A percentile compares a stretch with the other conserved stretches of the same genome.
Evolutionary conservation across 2,113 vertebrate species (phyloP).

Genomic region (Caranx ignobilis): DNA sequence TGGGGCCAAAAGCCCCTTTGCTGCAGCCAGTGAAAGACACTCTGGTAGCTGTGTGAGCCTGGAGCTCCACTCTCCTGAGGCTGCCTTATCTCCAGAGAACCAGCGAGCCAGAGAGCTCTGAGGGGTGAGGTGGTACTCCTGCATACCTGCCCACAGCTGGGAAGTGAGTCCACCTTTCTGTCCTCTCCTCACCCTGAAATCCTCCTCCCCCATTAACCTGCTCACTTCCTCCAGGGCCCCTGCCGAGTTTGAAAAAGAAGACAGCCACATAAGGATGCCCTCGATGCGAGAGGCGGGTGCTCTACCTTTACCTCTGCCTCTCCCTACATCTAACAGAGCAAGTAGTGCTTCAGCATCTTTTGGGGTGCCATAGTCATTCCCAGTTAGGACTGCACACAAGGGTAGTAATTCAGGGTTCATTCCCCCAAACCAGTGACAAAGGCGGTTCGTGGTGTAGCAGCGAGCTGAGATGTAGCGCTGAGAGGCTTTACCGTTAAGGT

Average conservation of each 20-base stretch:
- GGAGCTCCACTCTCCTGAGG: conserved; percentile 59
- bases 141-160: conserved; percentile 82
- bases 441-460: conserved; percentile 80
- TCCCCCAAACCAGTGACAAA: conserved; percentile 86
- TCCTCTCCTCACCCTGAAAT: conserved; percentile 46
- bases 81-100: conserved; percentile 78
- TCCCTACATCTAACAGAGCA: conserved; percentile 57
- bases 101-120: conserved; percentile 83
- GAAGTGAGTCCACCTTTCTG: conserved; percentile 69
- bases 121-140: conserved; percentile 86
- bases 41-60: conserved; percentile 75
- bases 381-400: conserved; percentile 89
- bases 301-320: conserved; percentile 68
- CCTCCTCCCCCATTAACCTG: conserved; percentile 68
- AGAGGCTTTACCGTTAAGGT: conserved; percentile 66
- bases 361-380: conserved; percentile 88
- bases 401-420: conserved; percentile 86
- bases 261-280: conserved; percentile 89
- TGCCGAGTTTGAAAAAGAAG: conserved; percentile 79
- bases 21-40: conserved; percentile 82
- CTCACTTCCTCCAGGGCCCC: conserved; percentile 80
- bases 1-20: conserved; percentile 83
- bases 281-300: conserved; percentile 76
- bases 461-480: conserved; percentile 86
- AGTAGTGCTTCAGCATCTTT: conserved; percentile 82